Conservation (phyloP, 2,888 invertebrate species). For the Zonitis immaculata region DNA sequence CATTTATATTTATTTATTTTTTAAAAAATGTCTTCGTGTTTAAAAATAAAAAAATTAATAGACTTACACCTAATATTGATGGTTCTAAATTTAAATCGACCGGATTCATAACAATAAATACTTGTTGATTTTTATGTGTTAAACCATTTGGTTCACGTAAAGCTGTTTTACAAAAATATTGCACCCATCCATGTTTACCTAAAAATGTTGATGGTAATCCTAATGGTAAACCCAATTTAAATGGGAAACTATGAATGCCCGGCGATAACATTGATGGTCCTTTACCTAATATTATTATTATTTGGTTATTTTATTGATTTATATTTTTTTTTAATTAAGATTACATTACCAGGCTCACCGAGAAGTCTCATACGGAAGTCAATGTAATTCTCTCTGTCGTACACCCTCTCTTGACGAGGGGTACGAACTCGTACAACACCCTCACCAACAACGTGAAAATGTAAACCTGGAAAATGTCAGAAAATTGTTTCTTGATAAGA, state of each 20-base stretch:
- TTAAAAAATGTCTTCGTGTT: background rate
- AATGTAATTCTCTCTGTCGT: slow-evolving; percentile 91
- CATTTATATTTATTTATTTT: background rate
- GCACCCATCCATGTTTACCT: slow-evolving; percentile 93
- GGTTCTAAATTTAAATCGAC: slow-evolving; percentile 90
- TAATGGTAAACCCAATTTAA: slow-evolving; percentile 83
- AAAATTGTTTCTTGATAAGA: background rate
- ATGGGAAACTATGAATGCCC: slow-evolving; percentile 92
- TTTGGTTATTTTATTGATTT: background rate
- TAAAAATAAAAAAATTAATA: slow-evolving; percentile 1
- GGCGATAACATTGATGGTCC: slow-evolving; percentile 80
- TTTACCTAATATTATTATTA: slow-evolving; percentile 57
- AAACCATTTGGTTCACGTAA: slow-evolving; percentile 82
- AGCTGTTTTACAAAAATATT: slow-evolving; percentile 89
- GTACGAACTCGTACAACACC: slow-evolving; percentile 85
- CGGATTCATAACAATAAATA: slow-evolving; percentile 96
- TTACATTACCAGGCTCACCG: slow-evolving; percentile 70
- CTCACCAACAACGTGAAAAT: slow-evolving; percentile 92
- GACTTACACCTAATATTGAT: slow-evolving; percentile 77
- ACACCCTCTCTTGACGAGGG: slow-evolving; percentile 76
- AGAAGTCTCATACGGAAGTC: slow-evolving; percentile 90
- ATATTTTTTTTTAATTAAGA: background rate
- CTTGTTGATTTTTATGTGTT: slow-evolving; percentile 92
- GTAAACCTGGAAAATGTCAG: slow-evolving; percentile 63
- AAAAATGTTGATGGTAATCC: slow-evolving; percentile 90